phyloP scores from a whole-genome alignment of 2,888 invertebrate species.

The Sceliomorpha sp. region DNA sequence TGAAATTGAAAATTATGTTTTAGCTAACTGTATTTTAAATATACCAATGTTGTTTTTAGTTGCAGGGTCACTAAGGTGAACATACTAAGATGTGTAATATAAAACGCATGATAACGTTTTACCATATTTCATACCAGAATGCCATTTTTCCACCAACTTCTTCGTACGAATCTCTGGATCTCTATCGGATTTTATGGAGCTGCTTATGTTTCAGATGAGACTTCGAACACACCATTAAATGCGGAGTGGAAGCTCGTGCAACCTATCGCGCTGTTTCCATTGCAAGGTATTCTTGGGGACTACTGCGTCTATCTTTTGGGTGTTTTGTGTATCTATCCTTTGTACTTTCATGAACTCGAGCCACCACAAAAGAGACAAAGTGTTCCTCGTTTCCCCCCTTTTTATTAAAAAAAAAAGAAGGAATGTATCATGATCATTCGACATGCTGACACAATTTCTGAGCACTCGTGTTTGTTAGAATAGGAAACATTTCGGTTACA shows the following conservation, averaged over 20 bases:
- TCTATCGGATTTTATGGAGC: constrained; percentile 76
- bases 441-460: too few relatives aligned
- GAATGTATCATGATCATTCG: too few relatives aligned
- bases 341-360: constrained; percentile 20
- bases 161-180: constrained; percentile 26
- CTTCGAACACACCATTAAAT: constrained; percentile 76
- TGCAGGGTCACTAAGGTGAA: too few relatives aligned
- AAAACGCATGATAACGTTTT: too few relatives aligned
- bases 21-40: too few relatives aligned
- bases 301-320: constrained; percentile 73
- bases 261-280: constrained; percentile 79
- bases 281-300: constrained; percentile 80
- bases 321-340: constrained; percentile 68
- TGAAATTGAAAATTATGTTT: too few relatives aligned
- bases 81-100: too few relatives aligned
- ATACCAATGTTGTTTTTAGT: too few relatives aligned
- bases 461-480: too few relatives aligned
- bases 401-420: too few relatives aligned
- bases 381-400: not conserved
- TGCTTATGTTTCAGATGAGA: constrained; percentile 81
- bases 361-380: constrained; percentile 29
- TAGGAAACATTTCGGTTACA: too few relatives aligned
- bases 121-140: constrained; percentile 33
- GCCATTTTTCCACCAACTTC: constrained; percentile 25
- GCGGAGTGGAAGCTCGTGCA: constrained; percentile 74